Evolutionary conservation across 2,113 vertebrate species (phyloP), one percentile per base, ranked within the genome.

Genomic region (Ranitomeya imitator): DNA sequence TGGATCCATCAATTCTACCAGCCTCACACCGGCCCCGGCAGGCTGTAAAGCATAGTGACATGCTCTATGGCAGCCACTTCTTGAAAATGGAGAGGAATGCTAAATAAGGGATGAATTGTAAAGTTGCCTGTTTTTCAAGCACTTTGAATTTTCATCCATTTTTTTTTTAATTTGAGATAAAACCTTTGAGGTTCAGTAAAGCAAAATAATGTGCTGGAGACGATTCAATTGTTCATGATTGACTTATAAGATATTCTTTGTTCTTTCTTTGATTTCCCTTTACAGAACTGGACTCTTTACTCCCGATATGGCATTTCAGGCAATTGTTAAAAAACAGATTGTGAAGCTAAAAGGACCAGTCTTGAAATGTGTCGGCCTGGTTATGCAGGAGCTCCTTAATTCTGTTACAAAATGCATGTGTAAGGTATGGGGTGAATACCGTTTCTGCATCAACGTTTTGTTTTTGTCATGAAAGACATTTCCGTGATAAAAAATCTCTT

Each of bases 301-400:
- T 79, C 95, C 95, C 85, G 95, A 96, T 86, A 95, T 95, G 94
- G 95, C 95, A 0, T 96, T 96, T 90, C 95, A 96, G 92, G 94
- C 95, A 45, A 96, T 96, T 90, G 95, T 96, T 88, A 96, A 96
- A 89, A 96, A 96, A 81, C 95, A 95, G 86, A 96, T 96, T 26
- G 94, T 95, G 16, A 96, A 96, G 80, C 93, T 96, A 89, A 96
- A 95, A 91, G 95, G 94, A 77, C 95, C 95, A 59, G 95, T 93
- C 86, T 90, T 96, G 91, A 96, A 96, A 93, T 96, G 95, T 14
- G 95, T 96, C 79, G 95, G 95, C 90, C 92, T 96, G 86, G 95
- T 96, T 55, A 96, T 96, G 92, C 94, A 95, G 63, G 95, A 96
- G 61, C 90, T 96, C 89, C 95, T 96, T 91, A 95, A 94, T 90